phyloP scores from a whole-genome alignment of 2,113 vertebrate species.

The Solenodon paradoxus region DNA sequence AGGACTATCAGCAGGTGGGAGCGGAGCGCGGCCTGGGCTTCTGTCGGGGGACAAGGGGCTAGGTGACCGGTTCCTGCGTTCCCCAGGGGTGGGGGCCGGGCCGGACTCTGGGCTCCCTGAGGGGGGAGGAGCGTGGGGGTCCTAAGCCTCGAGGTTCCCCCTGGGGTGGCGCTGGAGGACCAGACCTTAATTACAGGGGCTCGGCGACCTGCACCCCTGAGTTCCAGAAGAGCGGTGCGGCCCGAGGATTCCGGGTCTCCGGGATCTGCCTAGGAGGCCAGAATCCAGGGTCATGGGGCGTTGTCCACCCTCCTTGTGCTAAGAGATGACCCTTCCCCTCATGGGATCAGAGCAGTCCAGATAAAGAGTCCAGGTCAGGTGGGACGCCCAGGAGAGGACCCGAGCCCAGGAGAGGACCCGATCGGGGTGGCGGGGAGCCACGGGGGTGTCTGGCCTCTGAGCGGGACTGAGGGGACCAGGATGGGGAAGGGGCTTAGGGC shows the following conservation, averaged over 20 bases:
- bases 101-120: not conserved
- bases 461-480: not conserved
- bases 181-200: not conserved
- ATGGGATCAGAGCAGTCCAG: not conserved
- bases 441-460: not conserved
- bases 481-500: not conserved
- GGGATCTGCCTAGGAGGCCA: not conserved
- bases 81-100: not conserved
- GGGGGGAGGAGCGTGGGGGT: not conserved
- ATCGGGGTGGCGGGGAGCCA: not conserved
- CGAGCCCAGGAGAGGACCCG: not conserved
- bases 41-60: not conserved
- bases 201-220: not conserved
- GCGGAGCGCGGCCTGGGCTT: not conserved
- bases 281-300: not conserved
- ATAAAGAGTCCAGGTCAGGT: not conserved
- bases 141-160: not conserved
- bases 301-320: not conserved
- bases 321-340: not conserved
- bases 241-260: not conserved
- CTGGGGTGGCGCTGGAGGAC: not conserved
- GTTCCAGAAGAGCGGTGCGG: not conserved
- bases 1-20: conserved; percentile 82
- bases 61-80: not conserved
- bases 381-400: not conserved